Evolutionary conservation across 2,797 vertebrate genomes (phyloP), one percentile per base, ranked within the genome.

Genomic region (Xenopus petersii): DNA sequence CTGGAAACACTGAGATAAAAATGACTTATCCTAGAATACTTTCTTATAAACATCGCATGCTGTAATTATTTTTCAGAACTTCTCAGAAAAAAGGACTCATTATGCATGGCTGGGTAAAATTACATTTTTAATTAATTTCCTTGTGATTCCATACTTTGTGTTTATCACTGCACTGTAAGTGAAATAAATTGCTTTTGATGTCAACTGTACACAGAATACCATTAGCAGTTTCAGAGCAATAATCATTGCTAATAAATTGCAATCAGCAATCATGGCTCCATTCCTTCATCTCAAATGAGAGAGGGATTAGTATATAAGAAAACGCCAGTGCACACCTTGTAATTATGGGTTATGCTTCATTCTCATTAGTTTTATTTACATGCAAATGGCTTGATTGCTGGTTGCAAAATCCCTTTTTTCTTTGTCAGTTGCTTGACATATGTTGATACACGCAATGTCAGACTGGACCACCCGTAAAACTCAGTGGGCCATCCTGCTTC

Each of bases 151-250:
- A 36, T 58, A 48, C 59, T 58, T 68, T 64, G 65, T 69, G 36
- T 73, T 77, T 73, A 64, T 54, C 61, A 63, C 33, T 33, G 62
- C 47, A 30, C 64, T 62, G 70, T 49, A 72, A 72, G 65, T 77
- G 51, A 73, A 67, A 58, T 62, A 77, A 73, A 77, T 68, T 73
- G 70, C 70, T 62, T 69, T 68, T 46, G 67, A 77, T 68, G 70
- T 59, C 21, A 58, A 30, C 46, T 56, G 17, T 54, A 42, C 30
- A 30, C 46, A 61, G 56, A 67, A 60, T 26, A 67, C 61, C 64
- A 73, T 73, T 64, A 73, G 26, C 26, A 30, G 60, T 73, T 64
- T 77, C 60, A 55, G 70, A 30, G 58, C 7, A 63, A 67, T 77
- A 77, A 67, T 47, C 60, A 70, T 42, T 42, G 56, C 63, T 72